Evolutionary conservation across 2,888 invertebrate genomes (phyloP).

Genomic region (Fabriciana adippe): DNA sequence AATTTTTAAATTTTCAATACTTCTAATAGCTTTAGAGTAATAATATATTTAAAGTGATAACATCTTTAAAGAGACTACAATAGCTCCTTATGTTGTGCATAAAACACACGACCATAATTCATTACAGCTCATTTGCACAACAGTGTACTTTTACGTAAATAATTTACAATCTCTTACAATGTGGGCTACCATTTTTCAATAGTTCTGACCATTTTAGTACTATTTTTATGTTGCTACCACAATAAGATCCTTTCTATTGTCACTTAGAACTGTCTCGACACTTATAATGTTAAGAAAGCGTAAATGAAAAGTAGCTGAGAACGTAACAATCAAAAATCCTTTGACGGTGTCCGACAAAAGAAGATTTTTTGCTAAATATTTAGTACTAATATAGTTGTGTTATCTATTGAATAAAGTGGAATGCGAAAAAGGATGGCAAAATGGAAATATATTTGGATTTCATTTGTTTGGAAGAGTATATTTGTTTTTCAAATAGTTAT

Average conservation of each 20-base stretch:
- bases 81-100: background rate
- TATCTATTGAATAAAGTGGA: background rate
- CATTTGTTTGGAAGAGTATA: too few relatives aligned
- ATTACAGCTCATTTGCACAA: constrained; percentile 61
- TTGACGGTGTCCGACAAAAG: constrained; percentile 28
- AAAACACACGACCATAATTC: constrained; percentile 54
- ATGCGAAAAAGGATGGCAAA: too few relatives aligned
- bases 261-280: constrained; percentile 41
- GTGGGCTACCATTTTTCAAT: constrained; percentile 53
- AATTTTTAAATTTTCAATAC: too few relatives aligned
- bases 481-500: too few relatives aligned
- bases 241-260: constrained; percentile 64
- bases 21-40: too few relatives aligned
- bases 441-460: too few relatives aligned
- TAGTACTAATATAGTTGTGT: background rate
- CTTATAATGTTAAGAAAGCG: background rate
- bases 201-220: constrained; percentile 46
- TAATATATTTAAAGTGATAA: too few relatives aligned
- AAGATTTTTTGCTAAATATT: constrained; percentile 23
- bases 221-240: constrained; percentile 50
- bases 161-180: constrained; percentile 61
- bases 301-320: constrained; percentile 40
- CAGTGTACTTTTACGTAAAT: constrained; percentile 51
- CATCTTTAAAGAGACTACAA: too few relatives aligned
- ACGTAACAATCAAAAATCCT: constrained; percentile 33